A percentile compares a stretch with the other conserved stretches of the same genome.
phyloP scores from a whole-genome alignment of 2,888 invertebrate genomes.

The Linnaemya tessellans region DNA sequence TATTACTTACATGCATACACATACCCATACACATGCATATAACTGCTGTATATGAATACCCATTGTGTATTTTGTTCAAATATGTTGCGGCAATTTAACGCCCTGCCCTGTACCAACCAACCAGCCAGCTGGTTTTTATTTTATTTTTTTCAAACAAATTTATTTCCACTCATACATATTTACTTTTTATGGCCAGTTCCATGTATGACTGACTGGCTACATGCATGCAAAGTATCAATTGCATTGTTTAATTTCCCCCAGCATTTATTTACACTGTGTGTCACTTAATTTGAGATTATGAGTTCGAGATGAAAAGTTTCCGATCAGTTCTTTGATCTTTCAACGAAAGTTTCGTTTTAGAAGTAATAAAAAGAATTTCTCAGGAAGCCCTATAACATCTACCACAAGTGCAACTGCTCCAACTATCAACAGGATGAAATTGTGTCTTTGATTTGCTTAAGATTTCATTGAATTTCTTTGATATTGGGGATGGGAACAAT shows the following conservation, averaged over 20 bases:
- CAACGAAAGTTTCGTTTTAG: constrained; percentile 20
- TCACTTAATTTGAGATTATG: constrained; percentile 45
- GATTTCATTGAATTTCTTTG: constrained; percentile 1
- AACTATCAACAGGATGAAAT: constrained; percentile 3
- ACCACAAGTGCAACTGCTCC: constrained; percentile 13
- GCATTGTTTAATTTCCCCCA: constrained; percentile 37
- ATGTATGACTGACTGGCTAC: not conserved
- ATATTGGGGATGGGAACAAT: constrained; percentile 15
- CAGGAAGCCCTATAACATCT: constrained; percentile 35
- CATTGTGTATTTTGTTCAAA: constrained; percentile 19
- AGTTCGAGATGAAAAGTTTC: constrained; percentile 38
- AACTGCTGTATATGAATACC: not conserved
- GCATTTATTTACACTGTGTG: constrained; percentile 18
- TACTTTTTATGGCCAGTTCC: constrained; percentile 8
- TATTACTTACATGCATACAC: constrained; percentile 47
- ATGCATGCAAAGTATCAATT: constrained; percentile 53
- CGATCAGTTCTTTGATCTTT: constrained; percentile 55
- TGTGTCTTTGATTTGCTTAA: constrained; percentile 36
- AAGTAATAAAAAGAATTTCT: constrained; percentile 23
- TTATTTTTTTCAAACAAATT: constrained; percentile 20
- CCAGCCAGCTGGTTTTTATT: constrained; percentile 35
- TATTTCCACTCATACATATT: not conserved
- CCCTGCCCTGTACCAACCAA: constrained; percentile 36
- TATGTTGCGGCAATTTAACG: constrained; percentile 60
- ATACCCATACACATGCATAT: no score